A percentile compares a stretch with the other conserved stretches of the same genome.
phyloP scores from a whole-genome alignment of 2,888 invertebrate genomes.

The Tinea semifulvella region DNA sequence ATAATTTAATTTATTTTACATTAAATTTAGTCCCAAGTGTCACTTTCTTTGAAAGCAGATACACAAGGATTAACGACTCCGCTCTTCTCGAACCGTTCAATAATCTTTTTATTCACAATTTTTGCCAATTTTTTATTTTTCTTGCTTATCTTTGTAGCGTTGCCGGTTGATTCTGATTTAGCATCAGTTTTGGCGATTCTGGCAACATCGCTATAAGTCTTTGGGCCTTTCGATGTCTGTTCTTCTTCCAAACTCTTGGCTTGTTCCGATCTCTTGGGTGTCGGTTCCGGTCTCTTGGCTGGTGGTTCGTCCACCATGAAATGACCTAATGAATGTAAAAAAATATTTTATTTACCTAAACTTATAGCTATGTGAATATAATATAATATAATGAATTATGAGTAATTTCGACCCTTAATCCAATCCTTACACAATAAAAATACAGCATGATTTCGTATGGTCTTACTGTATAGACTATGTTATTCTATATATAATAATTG shows the following conservation, averaged over 20 bases:
- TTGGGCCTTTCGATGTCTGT: slow-evolving; percentile 21
- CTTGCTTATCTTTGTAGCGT: not conserved
- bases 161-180: not conserved
- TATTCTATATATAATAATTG: too few species aligned
- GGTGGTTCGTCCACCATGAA: slow-evolving; percentile 42
- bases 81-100: slow-evolving; percentile 32
- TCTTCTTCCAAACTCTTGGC: slow-evolving; percentile 13
- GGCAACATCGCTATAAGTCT: slow-evolving; percentile 17
- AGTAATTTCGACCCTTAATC: too few species aligned
- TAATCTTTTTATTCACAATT: slow-evolving; percentile 19
- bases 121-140: not conserved
- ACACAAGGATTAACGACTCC: slow-evolving; percentile 33
- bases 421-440: too few species aligned
- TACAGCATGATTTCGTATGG: too few species aligned
- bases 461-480: too few species aligned
- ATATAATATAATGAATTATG: too few species aligned
- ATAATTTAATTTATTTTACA: slow-evolving; percentile 20
- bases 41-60: slow-evolving; percentile 49
- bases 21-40: slow-evolving; percentile 46
- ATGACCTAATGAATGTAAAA: too few species aligned
- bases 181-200: not conserved
- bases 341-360: too few species aligned
- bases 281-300: slow-evolving; percentile 34
- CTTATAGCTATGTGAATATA: too few species aligned
- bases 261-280: not conserved